Evolutionary conservation across 2,797 vertebrate species (phyloP).

Genomic region (Sylvilagus floridanus): DNA sequence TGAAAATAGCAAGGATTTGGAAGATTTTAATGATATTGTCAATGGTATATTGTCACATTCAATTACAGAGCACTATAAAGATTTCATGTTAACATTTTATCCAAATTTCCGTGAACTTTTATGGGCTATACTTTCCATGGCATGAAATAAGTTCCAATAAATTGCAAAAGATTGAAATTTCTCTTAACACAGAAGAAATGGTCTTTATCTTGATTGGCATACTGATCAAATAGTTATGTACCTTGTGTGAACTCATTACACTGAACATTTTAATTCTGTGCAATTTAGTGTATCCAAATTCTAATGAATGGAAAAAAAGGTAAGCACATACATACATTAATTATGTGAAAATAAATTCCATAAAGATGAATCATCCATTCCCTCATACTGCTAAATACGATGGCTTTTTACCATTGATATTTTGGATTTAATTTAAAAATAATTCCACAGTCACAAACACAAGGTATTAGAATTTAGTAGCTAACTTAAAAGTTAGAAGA

Average conservation of each 20-base stretch:
- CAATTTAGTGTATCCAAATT: neutral
- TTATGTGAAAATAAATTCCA: neutral
- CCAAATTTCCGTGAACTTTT: neutral
- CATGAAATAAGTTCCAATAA: neutral
- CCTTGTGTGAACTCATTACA: neutral
- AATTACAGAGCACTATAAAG: neutral
- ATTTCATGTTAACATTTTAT: neutral
- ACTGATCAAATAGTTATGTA: neutral
- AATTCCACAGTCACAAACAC: neutral
- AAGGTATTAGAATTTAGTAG: neutral
- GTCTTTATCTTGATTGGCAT: neutral
- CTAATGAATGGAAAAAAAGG: neutral
- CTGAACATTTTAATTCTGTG: neutral
- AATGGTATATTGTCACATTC: neutral
- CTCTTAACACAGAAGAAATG: neutral
- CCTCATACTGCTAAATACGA: neutral
- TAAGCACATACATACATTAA: neutral
- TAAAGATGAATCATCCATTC: neutral
- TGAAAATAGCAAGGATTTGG: neutral
- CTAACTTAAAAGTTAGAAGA: neutral
- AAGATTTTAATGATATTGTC: neutral
- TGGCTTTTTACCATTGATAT: neutral
- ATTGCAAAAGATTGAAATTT: neutral
- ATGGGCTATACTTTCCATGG: neutral
- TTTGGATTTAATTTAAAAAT: neutral